Evolutionary conservation across 2,797 vertebrate genomes (phyloP), one percentile per base, ranked within the genome.

Genomic region (Hylomyscus alleni): DNA sequence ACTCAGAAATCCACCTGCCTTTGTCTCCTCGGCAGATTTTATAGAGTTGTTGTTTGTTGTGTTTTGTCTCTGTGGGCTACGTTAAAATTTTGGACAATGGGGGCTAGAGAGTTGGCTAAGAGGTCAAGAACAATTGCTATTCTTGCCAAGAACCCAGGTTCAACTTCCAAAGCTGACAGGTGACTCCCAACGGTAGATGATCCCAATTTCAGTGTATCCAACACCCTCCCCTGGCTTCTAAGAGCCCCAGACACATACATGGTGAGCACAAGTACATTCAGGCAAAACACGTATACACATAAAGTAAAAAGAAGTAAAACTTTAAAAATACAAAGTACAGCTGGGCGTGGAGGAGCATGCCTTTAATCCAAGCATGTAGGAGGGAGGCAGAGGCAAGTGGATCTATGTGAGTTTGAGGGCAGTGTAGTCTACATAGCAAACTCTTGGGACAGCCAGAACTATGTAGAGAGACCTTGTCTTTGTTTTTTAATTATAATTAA

Each of bases 21-120:
- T n/a, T n/a, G n/a, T n/a, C n/a, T n/a, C n/a, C n/a, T 95, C 76
- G 52, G 31, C 62, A 80, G 65, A 10, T 86, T 98, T 90, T 91
- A 85, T n/a, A 6, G 81, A 76, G 11, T 22, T 85, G 11, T 8
- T 5, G 37, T 24, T 26, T 54, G n/a, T 3, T 82, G 91, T 89
- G 44, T 87, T 97, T 80, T 82, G 69, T 96, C 76, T 97, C 62
- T 84, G 6, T 75, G n/a, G 6, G 83, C 31, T 90, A 44, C 60
- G 37, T 75, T 95, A 73, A 3, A 95, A 67, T 86, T 95, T 93
- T 88, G 91, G 40, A 73, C 50, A 87, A 31, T 17, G 47, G n/a
- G 60, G 24, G 19, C 34, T 54, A 34, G 47, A 65, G 50, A 29
- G 65, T n/a, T 72, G 47, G 13, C 14, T 29, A 54, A 52, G 20